These are phyloP conservation scores for Peromyscus leucopus DNA, from an alignment of 2,113 vertebrate species.

Conservation along the genomic window DNA sequence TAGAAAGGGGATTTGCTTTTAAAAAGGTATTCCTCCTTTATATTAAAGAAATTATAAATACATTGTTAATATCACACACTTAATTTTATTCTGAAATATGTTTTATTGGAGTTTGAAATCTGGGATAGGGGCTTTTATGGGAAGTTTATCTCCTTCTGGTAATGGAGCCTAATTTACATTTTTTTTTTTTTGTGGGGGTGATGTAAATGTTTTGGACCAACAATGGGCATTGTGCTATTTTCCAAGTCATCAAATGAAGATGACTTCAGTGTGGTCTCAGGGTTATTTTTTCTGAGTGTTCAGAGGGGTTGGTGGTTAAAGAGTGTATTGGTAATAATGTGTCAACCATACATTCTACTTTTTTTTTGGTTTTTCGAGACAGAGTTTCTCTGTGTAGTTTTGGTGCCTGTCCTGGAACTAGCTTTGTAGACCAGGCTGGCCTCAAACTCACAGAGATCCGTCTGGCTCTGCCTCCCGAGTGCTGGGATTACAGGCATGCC, in stretches of 20 bases:
- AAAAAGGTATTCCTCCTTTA: not conserved
- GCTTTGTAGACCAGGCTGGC: too few relatives aligned
- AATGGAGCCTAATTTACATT: constrained; percentile 26
- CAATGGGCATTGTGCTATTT: constrained; percentile 66
- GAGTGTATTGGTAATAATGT: not conserved
- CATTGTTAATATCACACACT: constrained; percentile 5
- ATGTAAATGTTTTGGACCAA: constrained; percentile 60
- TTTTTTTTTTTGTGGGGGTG: constrained; percentile 33
- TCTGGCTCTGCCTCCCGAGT: too few relatives aligned
- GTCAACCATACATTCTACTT: not conserved
- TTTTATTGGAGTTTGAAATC: constrained; percentile 82
- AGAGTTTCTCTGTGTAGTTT: too few relatives aligned
- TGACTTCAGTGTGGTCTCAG: constrained; percentile 48
- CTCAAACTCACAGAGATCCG: too few relatives aligned
- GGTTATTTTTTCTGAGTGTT: constrained; percentile 53
- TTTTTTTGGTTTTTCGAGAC: too few relatives aligned
- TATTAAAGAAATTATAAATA: constrained; percentile 45
- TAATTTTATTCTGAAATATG: constrained; percentile 61
- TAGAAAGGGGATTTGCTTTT: constrained; percentile 20
- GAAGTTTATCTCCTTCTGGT: constrained; percentile 68
- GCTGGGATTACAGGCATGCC: too few relatives aligned
- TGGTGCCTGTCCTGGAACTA: too few relatives aligned
- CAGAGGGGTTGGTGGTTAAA: not conserved
- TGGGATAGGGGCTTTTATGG: constrained; percentile 74
- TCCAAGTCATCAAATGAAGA: constrained; percentile 37